Conservation (phyloP, 1,140 invertebrate species). For the Bombus consobrinus region DNA sequence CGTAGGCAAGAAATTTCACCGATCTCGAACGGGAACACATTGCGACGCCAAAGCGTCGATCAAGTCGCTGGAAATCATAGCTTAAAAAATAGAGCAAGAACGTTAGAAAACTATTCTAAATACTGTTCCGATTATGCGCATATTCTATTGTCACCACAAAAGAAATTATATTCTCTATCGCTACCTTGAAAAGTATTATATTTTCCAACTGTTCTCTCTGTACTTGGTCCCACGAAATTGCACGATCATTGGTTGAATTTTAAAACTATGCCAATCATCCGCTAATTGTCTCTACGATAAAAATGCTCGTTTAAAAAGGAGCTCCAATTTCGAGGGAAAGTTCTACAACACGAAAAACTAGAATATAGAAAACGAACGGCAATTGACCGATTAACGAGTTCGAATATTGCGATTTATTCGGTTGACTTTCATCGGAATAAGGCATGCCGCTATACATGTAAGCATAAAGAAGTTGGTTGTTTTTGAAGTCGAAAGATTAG, state of each 20-base stretch:
- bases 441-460: conserved; percentile 37
- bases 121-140: not conserved
- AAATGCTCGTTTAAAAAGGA: not conserved
- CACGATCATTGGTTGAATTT: conserved; percentile 60
- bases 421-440: conserved; percentile 66
- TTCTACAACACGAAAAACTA: not conserved
- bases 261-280: conserved; percentile 21
- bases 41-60: not conserved
- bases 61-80: conserved; percentile 4
- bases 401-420: conserved; percentile 16
- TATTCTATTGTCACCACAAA: conserved; percentile 7
- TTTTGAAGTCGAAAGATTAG: conserved; percentile 55
- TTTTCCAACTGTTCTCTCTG: conserved; percentile 20
- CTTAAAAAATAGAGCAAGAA: not conserved
- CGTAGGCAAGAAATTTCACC: not conserved
- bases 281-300: not conserved
- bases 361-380: conserved; percentile 26
- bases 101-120: not conserved
- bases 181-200: not conserved
- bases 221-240: conserved; percentile 75
- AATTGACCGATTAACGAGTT: conserved; percentile 25
- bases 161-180: conserved; percentile 50
- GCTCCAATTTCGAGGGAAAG: conserved; percentile 51
- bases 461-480: conserved; percentile 41
- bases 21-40: conserved; percentile 19